Conservation (phyloP, 2,113 vertebrate species). For the Haemorhous mexicanus region DNA sequence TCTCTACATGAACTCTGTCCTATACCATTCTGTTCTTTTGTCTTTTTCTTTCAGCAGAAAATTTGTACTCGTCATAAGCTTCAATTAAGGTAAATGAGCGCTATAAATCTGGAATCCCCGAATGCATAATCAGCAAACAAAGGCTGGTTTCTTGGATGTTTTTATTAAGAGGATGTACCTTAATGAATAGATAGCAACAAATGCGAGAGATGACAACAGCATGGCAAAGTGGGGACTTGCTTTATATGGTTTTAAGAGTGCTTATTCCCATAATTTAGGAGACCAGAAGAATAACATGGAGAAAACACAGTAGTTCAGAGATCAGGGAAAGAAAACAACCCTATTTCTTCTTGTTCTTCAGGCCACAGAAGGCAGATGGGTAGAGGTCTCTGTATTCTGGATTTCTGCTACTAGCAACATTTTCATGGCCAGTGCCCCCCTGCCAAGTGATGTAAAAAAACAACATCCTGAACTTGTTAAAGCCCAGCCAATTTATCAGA, state of each 20-base stretch:
- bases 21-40: conserved; percentile 42
- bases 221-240: conserved; percentile 7
- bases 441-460: background rate
- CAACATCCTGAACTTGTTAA: background rate
- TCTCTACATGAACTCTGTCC: conserved; percentile 14
- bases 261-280: conserved; percentile 51
- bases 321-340: background rate
- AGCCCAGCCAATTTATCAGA: background rate
- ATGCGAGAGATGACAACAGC: conserved; percentile 52
- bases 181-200: conserved; percentile 59
- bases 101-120: conserved; percentile 42
- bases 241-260: conserved; percentile 47
- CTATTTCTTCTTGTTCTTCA: background rate
- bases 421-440: background rate
- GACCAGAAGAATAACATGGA: conserved; percentile 26
- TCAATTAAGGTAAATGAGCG: conserved; percentile 56
- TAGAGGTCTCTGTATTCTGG: background rate
- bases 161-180: conserved; percentile 50
- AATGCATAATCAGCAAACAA: conserved; percentile 44
- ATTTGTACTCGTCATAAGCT: conserved; percentile 56
- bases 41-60: conserved; percentile 45
- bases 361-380: background rate
- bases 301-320: background rate
- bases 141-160: conserved; percentile 48
- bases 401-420: background rate